These are phyloP conservation scores for Synanthedon myopaeformis DNA, from an alignment of 2,888 invertebrate genomes.

Conservation along the genomic window DNA sequence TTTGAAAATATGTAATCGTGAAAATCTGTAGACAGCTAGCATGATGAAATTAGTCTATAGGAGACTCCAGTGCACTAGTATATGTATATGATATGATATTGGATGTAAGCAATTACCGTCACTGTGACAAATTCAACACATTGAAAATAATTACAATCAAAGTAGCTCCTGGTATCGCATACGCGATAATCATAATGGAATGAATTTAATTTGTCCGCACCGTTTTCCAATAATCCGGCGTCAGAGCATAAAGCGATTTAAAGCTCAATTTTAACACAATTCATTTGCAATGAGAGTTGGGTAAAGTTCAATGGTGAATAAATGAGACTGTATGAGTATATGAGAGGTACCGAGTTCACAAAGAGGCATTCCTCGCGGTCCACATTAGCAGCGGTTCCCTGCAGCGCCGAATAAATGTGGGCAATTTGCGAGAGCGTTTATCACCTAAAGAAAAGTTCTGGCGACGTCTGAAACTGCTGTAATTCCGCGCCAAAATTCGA, in stretches of 20 bases:
- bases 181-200: conserved; percentile 32
- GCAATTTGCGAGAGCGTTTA: conserved; percentile 64
- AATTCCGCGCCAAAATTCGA: conserved; percentile 49
- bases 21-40: too few relatives aligned
- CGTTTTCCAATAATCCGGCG: conserved; percentile 36
- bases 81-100: too few relatives aligned
- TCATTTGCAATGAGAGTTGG: conserved; percentile 35
- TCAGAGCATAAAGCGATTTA: conserved; percentile 37
- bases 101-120: too few relatives aligned
- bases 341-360: conserved; percentile 15
- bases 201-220: conserved; percentile 28
- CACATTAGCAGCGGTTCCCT: conserved; percentile 52
- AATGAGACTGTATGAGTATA: conserved; percentile 23
- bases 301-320: conserved; percentile 36
- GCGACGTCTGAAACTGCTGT: conserved; percentile 55
- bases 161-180: conserved; percentile 14
- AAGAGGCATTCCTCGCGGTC: conserved; percentile 36
- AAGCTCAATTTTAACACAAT: conserved; percentile 33
- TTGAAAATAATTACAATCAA: not conserved
- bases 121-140: too few relatives aligned
- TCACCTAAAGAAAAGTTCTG: conserved; percentile 66
- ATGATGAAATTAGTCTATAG: too few relatives aligned
- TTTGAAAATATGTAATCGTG: too few relatives aligned
- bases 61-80: too few relatives aligned
- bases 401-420: conserved; percentile 54